Evolutionary conservation across 1,140 invertebrate species (phyloP), one percentile per base, ranked within the genome.

Genomic region (Cotesia typhae): DNA sequence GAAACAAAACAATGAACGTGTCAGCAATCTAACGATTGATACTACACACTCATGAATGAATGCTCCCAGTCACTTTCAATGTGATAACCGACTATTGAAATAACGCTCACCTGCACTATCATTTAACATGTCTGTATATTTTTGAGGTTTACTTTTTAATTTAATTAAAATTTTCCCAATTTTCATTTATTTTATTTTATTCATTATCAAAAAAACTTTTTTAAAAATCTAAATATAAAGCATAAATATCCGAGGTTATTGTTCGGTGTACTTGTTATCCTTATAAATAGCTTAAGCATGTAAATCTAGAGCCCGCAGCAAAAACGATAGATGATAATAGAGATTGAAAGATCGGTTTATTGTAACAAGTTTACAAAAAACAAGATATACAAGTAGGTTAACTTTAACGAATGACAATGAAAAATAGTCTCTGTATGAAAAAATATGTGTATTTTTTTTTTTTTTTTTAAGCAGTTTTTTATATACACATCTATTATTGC

Each of bases 1-100:
- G 12, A 20, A n/a, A 63, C 10, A 63, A 17, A 37, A 63, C 60
- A 63, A 63, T 63, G 12, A 36, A 63, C 12, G 60, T 63, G 60
- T 38, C 60, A 63, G 60, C 35, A 63, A 63, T 41, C 28, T 41
- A 63, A 63, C 60, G 36, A 63, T 63, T 63, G 60, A 63, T 63
- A 63, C 60, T 63, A 12, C 28, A 20, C 53, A 41, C 60, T 63
- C 60, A 63, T 63, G 60, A 63, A 63, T 63, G 60, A 41, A 63
- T 41, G 35, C 36, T 63, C 28, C 35, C 35, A 14, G 60, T 63
- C 60, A n/a, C 60, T 63, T 63, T 63, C 60, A 63, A 37, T 63
- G 60, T 63, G 35, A 41, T 37, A 36, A 36, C 60, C 37, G 60
- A 63, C 7, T 36, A 41, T 36, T 63, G 60, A 37, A 36, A 63